Base-by-base conservation (phyloP, 2,888 invertebrate species). In the Sialis fuliginosa region DNA sequence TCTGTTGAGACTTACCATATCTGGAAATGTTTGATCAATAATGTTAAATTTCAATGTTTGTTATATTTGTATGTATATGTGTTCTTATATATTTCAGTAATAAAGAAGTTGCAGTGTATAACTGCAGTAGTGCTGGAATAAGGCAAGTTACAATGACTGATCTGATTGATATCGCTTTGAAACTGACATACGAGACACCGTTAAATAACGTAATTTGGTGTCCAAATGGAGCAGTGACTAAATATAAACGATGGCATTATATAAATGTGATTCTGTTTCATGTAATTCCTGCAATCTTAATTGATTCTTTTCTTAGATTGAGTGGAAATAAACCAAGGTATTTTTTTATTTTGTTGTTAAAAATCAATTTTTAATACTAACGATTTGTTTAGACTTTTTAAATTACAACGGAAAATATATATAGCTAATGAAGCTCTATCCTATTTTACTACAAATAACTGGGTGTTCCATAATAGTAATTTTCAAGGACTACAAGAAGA, bases 391-490 rank as follows among this genome's bases (percentile, higher is more conserved):
- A 92, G 91, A 65, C 68, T 92, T 49, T 63, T 88, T 7, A 81
- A 75, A 62, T 59, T 91, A 31, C 91, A 92, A 59, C 71, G 81
- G n/a, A 79, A 79, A 53, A 79, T 93, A 44, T 89, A 80, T 62
- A 74, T 72, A 22, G 81, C 89, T 0, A 79, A 81, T 56, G 66
- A 69, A 46, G 82, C 82, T 0, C 60, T 93, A 2, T 67, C 74
- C 9, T 82, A 81, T 60, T 93, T 89, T 58, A 70, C 82, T 1
- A 71, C 69, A 1, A 77, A 82, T 55, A 74, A 83, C 52, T 95
- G 92, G 92, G 66, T 65, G 0, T 89, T 90, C 56, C 61, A 65
- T 42, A 85, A 84, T 53, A 59, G 68, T 0, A 81, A 81, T 53
- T 66, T 77, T 46, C 52, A 72, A 4, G 58, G 57, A 1, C 63